Evolutionary conservation across 2,113 vertebrate species (phyloP).

Genomic region (Melospiza melodia): DNA sequence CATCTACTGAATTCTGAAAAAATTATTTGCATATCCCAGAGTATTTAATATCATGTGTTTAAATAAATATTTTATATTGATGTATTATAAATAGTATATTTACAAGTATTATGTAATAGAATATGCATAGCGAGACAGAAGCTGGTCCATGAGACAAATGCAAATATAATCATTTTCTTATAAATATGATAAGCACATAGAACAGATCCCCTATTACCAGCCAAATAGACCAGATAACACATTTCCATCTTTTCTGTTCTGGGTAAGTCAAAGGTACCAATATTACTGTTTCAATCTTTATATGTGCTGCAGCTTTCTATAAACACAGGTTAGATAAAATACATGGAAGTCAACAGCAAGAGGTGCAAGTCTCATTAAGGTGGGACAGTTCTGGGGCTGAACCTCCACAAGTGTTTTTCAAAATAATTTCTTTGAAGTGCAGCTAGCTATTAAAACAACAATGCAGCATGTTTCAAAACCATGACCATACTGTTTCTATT

Average conservation of each 20-base stretch:
- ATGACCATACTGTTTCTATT: neutral
- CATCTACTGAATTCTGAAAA: neutral
- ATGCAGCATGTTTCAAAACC: neutral
- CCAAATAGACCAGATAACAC: neutral
- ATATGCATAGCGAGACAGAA: neutral
- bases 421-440: neutral
- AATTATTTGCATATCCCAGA: neutral
- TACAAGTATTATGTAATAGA: neutral
- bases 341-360: accelerated
- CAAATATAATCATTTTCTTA: neutral
- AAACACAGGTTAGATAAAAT: neutral
- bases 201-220: neutral
- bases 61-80: neutral
- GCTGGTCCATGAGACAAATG: neutral
- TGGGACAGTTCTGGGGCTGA: neutral
- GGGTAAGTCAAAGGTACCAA: neutral
- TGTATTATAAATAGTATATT: neutral
- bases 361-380: neutral
- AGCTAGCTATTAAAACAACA: neutral
- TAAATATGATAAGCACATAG: neutral
- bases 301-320: neutral
- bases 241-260: neutral
- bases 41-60: neutral
- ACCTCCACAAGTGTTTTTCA: neutral
- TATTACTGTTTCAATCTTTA: neutral